Conservation (phyloP, 2,797 vertebrate species). For the Protosalanx chinensis region DNA sequence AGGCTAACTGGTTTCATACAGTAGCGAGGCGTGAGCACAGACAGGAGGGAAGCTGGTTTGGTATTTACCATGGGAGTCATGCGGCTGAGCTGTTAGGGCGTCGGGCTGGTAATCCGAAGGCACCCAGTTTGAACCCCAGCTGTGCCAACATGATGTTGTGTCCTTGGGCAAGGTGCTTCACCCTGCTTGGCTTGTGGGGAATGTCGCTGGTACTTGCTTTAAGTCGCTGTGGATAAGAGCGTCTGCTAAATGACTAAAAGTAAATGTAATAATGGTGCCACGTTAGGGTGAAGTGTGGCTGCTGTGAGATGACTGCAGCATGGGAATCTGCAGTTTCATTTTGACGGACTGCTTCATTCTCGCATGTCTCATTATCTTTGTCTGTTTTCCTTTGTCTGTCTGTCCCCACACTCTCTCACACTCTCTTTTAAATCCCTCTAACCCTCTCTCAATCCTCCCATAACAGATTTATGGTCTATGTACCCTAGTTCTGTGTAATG, state of each 20-base stretch:
- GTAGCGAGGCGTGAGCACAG: constrained; percentile 26
- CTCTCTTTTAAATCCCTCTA: constrained; percentile 2
- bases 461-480: constrained; percentile 49
- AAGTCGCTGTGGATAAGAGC: no score
- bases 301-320: neutral
- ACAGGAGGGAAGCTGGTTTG: constrained; percentile 20
- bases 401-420: constrained; percentile 2
- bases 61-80: constrained; percentile 5
- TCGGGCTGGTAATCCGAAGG: no score
- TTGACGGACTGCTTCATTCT: no score
- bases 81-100: neutral
- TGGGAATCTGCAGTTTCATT: neutral
- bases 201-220: no score
- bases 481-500: constrained; percentile 43
- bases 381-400: neutral
- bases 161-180: no score
- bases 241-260: no score
- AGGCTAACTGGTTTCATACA: constrained; percentile 2
- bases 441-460: neutral
- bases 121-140: no score
- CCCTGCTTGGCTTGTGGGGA: no score
- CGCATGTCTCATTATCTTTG: neutral
- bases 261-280: no score
- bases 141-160: no score
- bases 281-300: no score